Evolutionary conservation across 2,888 invertebrate species (phyloP), one percentile per base, ranked within the genome.

Genomic region (Agriopis aurantiaria): DNA sequence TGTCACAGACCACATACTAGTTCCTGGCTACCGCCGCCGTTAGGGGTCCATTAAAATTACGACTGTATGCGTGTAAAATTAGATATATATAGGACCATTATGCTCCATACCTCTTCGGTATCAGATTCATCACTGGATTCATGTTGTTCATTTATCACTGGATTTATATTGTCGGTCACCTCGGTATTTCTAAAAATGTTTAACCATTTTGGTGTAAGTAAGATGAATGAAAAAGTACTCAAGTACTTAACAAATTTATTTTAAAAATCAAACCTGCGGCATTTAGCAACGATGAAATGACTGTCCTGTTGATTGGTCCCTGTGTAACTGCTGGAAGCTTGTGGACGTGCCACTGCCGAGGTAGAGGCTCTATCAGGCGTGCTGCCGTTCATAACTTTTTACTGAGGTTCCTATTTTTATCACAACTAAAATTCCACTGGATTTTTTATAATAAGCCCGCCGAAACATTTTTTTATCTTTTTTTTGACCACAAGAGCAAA

Each of bases 71-170:
- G 33, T 33, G 33, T 33, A 3, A 33, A 33, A 33, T 33, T 33
- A n/a, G n/a, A 33, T 33, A 0, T 1, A 33, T 33, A 33, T 33
- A 33, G 33, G 33, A 33, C 33, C 33, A 3, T 33, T 33, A 33
- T 33, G 33, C 33, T 5, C 8, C 69, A 74, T 76, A 90, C 91
- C 79, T 91, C 90, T 75, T 91, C 91, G 3, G 65, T 60, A 6
- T 91, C 90, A 3, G 87, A 79, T 43, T 91, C 91, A 45, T 90
- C 91, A 48, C 78, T 87, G 0, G 85, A 79, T 75, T 90, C 89
- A 61, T 86, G 82, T 23, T 33, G 33, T 33, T 23, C 17, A 3
- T 43, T 91, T 91, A 45, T 90, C 91, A 48, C 78, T 87, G 0
- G 85, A 79, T 75, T 90, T 89, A 61, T 86, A 82, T 67, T 84